Evolutionary conservation across 1,140 invertebrate genomes (phyloP).

Genomic region (Megathymus violae): DNA sequence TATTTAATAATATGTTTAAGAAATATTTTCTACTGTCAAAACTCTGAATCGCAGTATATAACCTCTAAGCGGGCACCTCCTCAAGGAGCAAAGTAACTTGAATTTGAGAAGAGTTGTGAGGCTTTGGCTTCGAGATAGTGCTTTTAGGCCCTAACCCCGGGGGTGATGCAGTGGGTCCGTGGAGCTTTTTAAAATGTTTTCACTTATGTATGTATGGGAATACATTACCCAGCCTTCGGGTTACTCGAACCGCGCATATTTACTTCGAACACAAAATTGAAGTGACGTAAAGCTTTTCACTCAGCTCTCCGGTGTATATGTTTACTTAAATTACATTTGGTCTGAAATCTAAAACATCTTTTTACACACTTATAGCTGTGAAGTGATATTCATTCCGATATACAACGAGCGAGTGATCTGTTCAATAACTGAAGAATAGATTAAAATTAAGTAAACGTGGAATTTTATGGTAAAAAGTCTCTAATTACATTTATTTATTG

Average conservation of each 20-base stretch:
- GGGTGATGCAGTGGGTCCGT: conserved; percentile 80
- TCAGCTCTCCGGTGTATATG: conserved; percentile 73
- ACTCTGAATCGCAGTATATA: conserved; percentile 43
- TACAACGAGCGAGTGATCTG: background rate
- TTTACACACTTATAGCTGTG: conserved; percentile 5
- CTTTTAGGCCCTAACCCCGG: conserved; percentile 83
- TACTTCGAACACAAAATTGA: conserved; percentile 82
- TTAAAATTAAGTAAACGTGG: too few relatives aligned
- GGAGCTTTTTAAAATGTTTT: conserved; percentile 83
- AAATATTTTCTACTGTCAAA: conserved; percentile 54
- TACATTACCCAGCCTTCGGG: conserved; percentile 79
- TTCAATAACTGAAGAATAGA: conserved; percentile 1
- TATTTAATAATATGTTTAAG: too few relatives aligned
- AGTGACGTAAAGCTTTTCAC: conserved; percentile 80
- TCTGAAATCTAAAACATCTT: conserved; percentile 71
- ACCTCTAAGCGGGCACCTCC: conserved; percentile 62
- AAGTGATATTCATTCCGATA: background rate
- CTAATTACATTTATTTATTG: too few relatives aligned
- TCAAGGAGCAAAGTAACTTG: conserved; percentile 80
- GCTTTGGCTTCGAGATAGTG: conserved; percentile 82
- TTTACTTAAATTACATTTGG: conserved; percentile 77
- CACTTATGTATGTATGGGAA: conserved; percentile 82
- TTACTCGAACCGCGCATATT: conserved; percentile 75
- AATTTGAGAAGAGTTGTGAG: conserved; percentile 84
- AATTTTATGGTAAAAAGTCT: too few relatives aligned